phyloP scores from a whole-genome alignment of 1,140 invertebrate species.

The Maconellicoccus hirsutus region DNA sequence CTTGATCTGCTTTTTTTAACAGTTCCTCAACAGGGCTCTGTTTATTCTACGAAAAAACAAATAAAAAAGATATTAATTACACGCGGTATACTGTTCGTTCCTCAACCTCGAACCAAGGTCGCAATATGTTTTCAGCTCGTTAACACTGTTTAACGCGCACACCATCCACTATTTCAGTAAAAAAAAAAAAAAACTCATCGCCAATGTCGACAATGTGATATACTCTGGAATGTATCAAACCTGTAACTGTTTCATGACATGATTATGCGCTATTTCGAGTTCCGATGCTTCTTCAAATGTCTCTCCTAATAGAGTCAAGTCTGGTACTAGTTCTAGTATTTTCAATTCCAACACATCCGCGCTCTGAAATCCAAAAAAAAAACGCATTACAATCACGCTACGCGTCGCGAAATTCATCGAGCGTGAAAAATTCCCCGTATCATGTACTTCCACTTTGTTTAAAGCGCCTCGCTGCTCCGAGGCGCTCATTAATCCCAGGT shows the following conservation, averaged over 20 bases:
- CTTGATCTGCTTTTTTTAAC: conserved; percentile 68
- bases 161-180: background rate
- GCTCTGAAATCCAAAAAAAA: conserved; percentile 47
- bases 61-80: conserved; percentile 11
- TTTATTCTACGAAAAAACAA: conserved; percentile 52
- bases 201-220: background rate
- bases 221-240: conserved; percentile 38
- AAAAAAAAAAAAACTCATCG: background rate
- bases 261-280: conserved; percentile 64
- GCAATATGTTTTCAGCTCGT: background rate
- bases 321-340: conserved; percentile 73
- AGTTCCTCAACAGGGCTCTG: conserved; percentile 84
- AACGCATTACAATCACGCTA: too few relatives aligned
- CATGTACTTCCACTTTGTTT: too few relatives aligned
- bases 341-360: conserved; percentile 71
- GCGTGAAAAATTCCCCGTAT: too few relatives aligned
- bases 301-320: conserved; percentile 65
- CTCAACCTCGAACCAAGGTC: too few relatives aligned
- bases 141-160: background rate
- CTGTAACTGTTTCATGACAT: conserved; percentile 71
- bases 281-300: conserved; percentile 62
- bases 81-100: too few relatives aligned
- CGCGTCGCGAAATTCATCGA: too few relatives aligned
- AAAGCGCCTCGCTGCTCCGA: too few relatives aligned
- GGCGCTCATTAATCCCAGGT: too few relatives aligned